phyloP scores from a whole-genome alignment of 2,888 invertebrate genomes.

The Cryptosula pallasiana region DNA sequence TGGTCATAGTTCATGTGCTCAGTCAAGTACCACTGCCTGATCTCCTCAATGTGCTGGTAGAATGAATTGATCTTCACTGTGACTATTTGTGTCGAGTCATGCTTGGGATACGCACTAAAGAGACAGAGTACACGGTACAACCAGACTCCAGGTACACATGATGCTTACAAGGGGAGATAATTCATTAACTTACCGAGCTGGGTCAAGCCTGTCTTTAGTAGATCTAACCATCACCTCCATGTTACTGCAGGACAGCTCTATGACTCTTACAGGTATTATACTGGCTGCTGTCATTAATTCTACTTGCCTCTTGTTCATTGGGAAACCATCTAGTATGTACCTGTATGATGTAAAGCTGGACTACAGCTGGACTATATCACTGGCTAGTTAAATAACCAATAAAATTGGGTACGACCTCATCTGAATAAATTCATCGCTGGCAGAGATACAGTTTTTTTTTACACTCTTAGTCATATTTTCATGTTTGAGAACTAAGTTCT shows the following conservation, averaged over 20 bases:
- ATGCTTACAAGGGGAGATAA: not conserved
- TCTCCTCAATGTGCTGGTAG: conserved; percentile 35
- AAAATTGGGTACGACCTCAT: no score
- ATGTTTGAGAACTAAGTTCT: no score
- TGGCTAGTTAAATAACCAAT: no score
- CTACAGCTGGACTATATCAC: no score
- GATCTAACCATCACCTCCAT: conserved; percentile 48
- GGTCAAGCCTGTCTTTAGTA: conserved; percentile 45
- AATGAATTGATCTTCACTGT: conserved; percentile 43
- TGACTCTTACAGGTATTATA: conserved; percentile 49
- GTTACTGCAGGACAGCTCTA: conserved; percentile 45
- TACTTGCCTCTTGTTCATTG: conserved; percentile 45
- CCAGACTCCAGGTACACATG: not conserved
- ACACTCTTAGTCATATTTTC: no score
- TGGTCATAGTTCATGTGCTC: conserved; percentile 46
- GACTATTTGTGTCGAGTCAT: conserved; percentile 51
- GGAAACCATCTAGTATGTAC: conserved; percentile 52
- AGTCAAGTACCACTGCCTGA: conserved; percentile 44
- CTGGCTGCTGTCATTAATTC: conserved; percentile 47
- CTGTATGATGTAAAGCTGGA: conserved; percentile 35
- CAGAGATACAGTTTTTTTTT: no score
- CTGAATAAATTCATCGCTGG: no score
- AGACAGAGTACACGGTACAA: no score
- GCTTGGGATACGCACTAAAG: conserved; percentile 34
- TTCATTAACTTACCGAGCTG: conserved; percentile 33